phyloP scores from a whole-genome alignment of 37 sponge, comb jelly and placozoan genomes.

The Hormiphora californensis region DNA sequence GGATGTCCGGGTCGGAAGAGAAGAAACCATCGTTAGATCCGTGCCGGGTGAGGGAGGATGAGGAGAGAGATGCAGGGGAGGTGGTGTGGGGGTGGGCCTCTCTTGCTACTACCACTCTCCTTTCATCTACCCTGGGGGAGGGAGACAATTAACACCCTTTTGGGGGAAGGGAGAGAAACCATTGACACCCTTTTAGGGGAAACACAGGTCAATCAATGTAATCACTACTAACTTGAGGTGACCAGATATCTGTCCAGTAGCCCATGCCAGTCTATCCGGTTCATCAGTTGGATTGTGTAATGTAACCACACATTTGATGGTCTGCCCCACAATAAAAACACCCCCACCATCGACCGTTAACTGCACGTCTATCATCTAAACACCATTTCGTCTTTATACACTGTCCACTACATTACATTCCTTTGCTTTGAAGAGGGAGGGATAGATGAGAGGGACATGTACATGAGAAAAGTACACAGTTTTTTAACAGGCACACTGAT shows the following conservation, averaged over 20 bases:
- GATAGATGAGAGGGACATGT: too few relatives aligned
- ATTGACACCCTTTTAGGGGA: too few relatives aligned
- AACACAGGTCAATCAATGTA: too few relatives aligned
- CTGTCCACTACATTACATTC: too few relatives aligned
- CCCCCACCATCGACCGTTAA: slow-evolving; percentile 4
- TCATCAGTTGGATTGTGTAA: not conserved
- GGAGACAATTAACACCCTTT: too few relatives aligned
- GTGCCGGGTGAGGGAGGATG: not conserved
- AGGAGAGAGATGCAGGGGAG: not conserved
- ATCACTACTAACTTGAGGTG: slow-evolving; percentile 17
- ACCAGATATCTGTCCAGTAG: slow-evolving; percentile 37
- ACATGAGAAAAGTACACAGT: too few relatives aligned
- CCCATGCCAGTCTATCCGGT: slow-evolving; percentile 14
- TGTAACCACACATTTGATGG: not conserved
- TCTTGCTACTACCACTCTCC: not conserved
- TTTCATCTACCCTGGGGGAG: slow-evolving; percentile 36
- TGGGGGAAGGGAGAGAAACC: too few relatives aligned
- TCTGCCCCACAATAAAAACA: slow-evolving; percentile 28
- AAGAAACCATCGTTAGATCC: slow-evolving; percentile 47
- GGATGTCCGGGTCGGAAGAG: slow-evolving; percentile 37
- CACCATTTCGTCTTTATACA: too few relatives aligned
- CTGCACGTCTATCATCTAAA: slow-evolving; percentile 7
- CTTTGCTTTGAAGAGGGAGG: too few relatives aligned
- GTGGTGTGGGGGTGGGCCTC: not conserved
- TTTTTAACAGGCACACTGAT: too few relatives aligned